These are phyloP conservation scores for Dipus sagitta DNA, from an alignment of 2,797 vertebrate species.

Conservation along the genomic window DNA sequence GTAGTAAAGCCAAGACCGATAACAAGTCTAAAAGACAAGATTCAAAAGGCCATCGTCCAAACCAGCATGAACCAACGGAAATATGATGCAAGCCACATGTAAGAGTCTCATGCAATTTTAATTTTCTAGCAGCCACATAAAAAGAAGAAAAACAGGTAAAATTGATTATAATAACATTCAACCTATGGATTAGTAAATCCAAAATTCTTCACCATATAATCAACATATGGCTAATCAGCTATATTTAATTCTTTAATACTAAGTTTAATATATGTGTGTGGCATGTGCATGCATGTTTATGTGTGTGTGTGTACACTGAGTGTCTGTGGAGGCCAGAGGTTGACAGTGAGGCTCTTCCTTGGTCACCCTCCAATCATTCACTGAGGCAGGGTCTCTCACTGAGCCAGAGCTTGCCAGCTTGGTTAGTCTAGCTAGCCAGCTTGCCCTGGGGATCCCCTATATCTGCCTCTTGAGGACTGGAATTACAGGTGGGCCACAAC, in stretches of 20 bases:
- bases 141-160: conserved; percentile 1
- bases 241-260: not conserved
- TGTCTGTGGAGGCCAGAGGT: no score
- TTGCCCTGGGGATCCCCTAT: no score
- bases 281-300: no score
- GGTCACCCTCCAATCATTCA: no score
- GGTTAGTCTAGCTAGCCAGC: no score
- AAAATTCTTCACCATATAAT: not conserved
- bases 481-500: no score
- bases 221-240: not conserved
- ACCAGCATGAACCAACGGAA: not conserved
- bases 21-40: not conserved
- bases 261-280: not conserved
- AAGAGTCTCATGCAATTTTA: not conserved
- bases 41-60: not conserved
- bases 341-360: no score
- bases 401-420: no score
- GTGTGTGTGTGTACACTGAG: no score
- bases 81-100: not conserved
- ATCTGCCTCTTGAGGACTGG: no score
- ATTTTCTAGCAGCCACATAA: not conserved
- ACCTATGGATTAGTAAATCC: not conserved
- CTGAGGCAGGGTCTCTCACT: no score
- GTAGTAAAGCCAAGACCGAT: not conserved
- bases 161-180: conserved; percentile 4